Conservation (phyloP, 2,797 vertebrate genomes). For the Urosaurus nigricauda region DNA sequence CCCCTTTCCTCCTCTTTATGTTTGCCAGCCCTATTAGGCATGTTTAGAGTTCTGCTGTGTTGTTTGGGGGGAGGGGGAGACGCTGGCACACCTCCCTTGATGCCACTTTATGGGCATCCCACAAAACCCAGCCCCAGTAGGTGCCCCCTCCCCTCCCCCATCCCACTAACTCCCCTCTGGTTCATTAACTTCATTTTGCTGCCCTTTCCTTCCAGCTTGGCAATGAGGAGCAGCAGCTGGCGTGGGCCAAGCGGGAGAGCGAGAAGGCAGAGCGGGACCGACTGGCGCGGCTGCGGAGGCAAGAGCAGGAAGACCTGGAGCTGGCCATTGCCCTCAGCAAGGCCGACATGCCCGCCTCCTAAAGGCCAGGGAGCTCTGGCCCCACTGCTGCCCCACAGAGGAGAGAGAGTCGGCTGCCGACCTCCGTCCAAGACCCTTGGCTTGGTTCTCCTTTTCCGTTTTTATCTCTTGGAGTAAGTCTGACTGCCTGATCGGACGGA, state of each 20-base stretch:
- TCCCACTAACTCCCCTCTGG: too few species aligned
- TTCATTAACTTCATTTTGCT: constrained; percentile 64
- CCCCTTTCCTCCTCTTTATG: too few species aligned
- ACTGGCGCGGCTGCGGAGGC: constrained; percentile 91
- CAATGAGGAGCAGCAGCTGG: constrained; percentile 98
- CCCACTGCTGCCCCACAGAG: neutral
- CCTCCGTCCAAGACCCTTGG: too few species aligned
- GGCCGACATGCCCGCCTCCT: constrained; percentile 93
- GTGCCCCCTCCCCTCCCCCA: neutral
- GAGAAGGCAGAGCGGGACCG: constrained; percentile 94
- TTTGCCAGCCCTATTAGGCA: neutral
- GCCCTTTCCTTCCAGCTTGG: constrained; percentile 85
- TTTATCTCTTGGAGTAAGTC: constrained; percentile 40
- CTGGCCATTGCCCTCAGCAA: constrained; percentile 98
- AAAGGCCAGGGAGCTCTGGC: constrained; percentile 61
- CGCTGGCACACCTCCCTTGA: neutral
- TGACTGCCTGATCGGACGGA: constrained; percentile 41
- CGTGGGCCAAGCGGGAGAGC: constrained; percentile 97
- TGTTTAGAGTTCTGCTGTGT: neutral
- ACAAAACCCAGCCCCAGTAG: neutral
- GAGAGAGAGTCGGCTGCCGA: too few species aligned
- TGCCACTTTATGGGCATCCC: neutral
- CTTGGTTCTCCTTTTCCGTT: rapidly evolving
- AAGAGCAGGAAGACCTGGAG: constrained; percentile 97
- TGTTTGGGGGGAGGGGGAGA: too few species aligned